Evolutionary conservation across 1,140 invertebrate species (phyloP).

Genomic region (Sipha flava): DNA sequence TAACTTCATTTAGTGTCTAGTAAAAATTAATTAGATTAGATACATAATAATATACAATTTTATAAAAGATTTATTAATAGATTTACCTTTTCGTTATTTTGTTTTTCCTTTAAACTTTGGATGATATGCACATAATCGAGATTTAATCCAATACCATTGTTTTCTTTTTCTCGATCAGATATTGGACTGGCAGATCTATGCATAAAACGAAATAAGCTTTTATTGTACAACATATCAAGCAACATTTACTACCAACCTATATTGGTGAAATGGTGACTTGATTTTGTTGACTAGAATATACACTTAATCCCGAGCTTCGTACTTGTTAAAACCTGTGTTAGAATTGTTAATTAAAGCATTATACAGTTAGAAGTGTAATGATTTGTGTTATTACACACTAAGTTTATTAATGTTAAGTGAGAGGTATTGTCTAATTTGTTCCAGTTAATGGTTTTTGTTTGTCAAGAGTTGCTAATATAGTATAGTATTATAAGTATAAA

Average conservation of each 20-base stretch:
- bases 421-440: neutral
- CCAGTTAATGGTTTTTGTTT: neutral
- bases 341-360: conserved; percentile 21
- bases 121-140: neutral
- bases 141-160: neutral
- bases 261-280: conserved; percentile 6
- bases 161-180: conserved; percentile 1
- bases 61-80: neutral
- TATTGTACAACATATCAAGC: neutral
- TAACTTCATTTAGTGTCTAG: conserved; percentile 19
- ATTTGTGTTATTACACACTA: neutral
- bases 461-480: neutral
- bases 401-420: neutral
- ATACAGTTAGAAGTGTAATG: neutral
- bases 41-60: neutral
- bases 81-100: neutral
- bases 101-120: neutral
- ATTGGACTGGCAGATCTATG: conserved; percentile 9
- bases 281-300: conserved; percentile 28
- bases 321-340: conserved; percentile 24
- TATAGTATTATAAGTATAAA: too few relatives aligned
- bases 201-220: neutral
- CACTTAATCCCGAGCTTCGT: neutral
- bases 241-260: conserved; percentile 16
- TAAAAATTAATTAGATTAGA: neutral